Evolutionary conservation across 2,113 vertebrate species (phyloP).

Genomic region (Cyanocitta stelleri): DNA sequence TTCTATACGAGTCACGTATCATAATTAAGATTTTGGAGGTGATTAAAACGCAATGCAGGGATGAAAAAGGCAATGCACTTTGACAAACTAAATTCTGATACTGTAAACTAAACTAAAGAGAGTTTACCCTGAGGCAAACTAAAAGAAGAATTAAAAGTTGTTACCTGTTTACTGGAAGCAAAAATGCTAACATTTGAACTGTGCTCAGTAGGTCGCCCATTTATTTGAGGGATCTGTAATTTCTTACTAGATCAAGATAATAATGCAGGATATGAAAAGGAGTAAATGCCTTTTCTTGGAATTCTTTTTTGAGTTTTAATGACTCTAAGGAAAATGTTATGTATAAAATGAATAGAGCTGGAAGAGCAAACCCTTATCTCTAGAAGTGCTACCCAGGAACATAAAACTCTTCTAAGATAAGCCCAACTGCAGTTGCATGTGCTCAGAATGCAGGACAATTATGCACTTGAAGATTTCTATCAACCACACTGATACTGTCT

Average conservation of each 20-base stretch:
- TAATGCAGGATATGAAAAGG: neutral
- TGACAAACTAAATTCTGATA: neutral
- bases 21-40: neutral
- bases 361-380: neutral
- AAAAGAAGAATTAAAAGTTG: neutral
- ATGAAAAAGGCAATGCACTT: neutral
- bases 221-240: neutral
- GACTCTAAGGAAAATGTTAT: neutral
- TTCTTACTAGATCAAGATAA: neutral
- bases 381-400: neutral
- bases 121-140: neutral
- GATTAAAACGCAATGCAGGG: neutral
- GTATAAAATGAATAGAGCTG: neutral
- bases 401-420: neutral
- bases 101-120: neutral
- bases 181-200: neutral
- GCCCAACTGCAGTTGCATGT: slow-evolving; percentile 9
- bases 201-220: neutral
- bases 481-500: neutral
- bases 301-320: neutral
- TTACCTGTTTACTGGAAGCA: neutral
- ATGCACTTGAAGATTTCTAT: neutral
- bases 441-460: slow-evolving; percentile 18
- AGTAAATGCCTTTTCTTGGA: neutral
- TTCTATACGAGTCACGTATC: rapidly evolving